Evolutionary conservation across 1,140 invertebrate species (phyloP), one percentile per base, ranked within the genome.

Genomic region (Solenopsis fugax): DNA sequence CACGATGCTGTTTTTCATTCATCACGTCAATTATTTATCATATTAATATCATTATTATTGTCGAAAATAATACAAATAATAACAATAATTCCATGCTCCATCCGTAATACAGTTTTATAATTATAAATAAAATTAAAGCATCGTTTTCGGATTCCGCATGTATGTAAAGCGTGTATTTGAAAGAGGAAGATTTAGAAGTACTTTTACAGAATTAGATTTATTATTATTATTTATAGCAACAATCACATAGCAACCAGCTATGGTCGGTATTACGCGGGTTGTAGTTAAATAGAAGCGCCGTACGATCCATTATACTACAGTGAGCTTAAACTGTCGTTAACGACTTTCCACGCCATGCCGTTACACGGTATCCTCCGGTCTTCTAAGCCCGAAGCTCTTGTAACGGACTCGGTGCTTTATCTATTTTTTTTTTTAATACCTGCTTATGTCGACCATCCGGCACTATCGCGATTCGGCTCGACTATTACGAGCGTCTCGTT

Each of bases 281-380:
- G 73, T 88, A 67, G 81, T 89, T 89, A 89, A 89, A 89, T 54
- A 71, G 65, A 81, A 76, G 69, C 76, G 71, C 75, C 37, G 54
- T 81, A 88, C 80, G 75, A 87, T 80, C 88, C 80, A 85, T 90
- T 90, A 89, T 81, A 71, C 34, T 56, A 41, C 37, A 67, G 58
- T 60, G 64, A 64, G 89, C 77, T 90, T 88, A 90, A 85, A 88
- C 76, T 77, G 89, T 82, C 86, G 89, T 90, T 90, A 90, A 90
- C 89, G 86, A 90, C 89, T 81, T 88, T 67, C 80, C 76, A 48
- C 87, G 37, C 56, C 45, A 48, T 50, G 24, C 54, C 37, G 78
- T 89, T 87, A 64, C 80, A 60, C 73, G 54, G 29, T 62, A 71
- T 72, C 16, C 58, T 76, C 73, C 76, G 29, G n/a, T 52, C 88